phyloP scores from a whole-genome alignment of 2,797 vertebrate species.

The Melanitta fusca region DNA sequence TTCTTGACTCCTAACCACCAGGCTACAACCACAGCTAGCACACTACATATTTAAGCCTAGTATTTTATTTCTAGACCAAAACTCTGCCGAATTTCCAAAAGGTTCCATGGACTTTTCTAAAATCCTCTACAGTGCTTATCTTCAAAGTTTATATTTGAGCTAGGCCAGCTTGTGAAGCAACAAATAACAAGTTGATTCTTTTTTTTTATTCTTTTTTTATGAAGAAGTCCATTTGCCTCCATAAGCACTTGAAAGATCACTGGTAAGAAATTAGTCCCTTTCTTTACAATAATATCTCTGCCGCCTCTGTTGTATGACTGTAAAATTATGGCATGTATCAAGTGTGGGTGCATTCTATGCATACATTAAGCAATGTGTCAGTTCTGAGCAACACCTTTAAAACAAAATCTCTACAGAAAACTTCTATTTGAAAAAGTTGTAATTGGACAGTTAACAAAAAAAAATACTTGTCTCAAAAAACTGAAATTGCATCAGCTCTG shows the following conservation, averaged over 20 bases:
- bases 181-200: fast-evolving
- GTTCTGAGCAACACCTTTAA: neutral
- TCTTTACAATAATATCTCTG: neutral
- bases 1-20: neutral
- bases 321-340: neutral
- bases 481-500: neutral
- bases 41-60: neutral
- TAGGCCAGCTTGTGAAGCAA: neutral
- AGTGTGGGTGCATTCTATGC: fast-evolving
- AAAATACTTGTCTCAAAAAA: neutral
- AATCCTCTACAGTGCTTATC: neutral
- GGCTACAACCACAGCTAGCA: neutral
- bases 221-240: neutral
- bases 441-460: neutral
- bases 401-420: neutral
- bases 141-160: neutral
- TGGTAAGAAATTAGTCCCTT: neutral
- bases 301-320: fast-evolving
- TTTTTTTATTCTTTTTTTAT: neutral
- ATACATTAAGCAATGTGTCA: neutral
- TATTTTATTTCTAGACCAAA: neutral
- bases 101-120: neutral
- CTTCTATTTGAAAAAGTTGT: neutral
- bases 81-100: neutral
- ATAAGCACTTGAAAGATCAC: neutral